A percentile compares a stretch with the other conserved stretches of the same genome.
Evolutionary conservation across 2,888 invertebrate genomes (phyloP).

Genomic region (Rhopalosiphum nymphaeae): DNA sequence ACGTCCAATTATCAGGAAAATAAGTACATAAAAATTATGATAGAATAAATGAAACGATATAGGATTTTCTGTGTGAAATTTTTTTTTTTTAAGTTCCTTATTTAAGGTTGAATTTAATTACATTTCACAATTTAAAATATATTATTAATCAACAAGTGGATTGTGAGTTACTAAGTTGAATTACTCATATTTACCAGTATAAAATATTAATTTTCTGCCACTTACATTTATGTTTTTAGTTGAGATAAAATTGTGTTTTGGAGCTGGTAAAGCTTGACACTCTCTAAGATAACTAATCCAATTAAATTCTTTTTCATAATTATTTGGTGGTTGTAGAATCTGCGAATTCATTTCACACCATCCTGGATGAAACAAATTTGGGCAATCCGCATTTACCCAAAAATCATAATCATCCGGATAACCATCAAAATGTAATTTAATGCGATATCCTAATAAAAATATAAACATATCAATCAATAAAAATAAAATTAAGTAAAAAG

Average conservation of each 20-base stretch:
- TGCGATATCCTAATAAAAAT: constrained; percentile 78
- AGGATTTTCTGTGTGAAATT: background rate
- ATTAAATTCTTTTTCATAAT: constrained; percentile 70
- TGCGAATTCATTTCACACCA: constrained; percentile 91
- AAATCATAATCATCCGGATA: constrained; percentile 90
- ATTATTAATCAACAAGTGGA: too few species aligned
- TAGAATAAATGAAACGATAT: background rate
- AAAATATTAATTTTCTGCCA: background rate
- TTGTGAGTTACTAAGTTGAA: background rate
- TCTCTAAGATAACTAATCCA: constrained; percentile 37
- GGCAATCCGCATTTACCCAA: constrained; percentile 93
- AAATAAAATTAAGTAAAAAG: background rate
- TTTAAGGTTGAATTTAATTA: background rate
- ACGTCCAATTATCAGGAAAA: background rate
- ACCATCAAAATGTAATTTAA: constrained; percentile 92
- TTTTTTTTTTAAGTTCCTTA: background rate
- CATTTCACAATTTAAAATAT: background rate
- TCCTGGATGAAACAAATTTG: constrained; percentile 92
- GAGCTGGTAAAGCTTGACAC: constrained; percentile 16
- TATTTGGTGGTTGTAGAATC: constrained; percentile 83
- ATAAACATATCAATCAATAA: background rate
- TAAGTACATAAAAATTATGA: background rate
- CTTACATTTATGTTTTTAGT: constrained; percentile 19
- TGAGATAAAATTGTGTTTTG: constrained; percentile 38
- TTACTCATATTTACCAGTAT: background rate